Percentiles rank a stretch among this genome's conserved stretches.
Evolutionary conservation across 2,113 vertebrate species (phyloP).

Genomic region (Paradisaea rubra): DNA sequence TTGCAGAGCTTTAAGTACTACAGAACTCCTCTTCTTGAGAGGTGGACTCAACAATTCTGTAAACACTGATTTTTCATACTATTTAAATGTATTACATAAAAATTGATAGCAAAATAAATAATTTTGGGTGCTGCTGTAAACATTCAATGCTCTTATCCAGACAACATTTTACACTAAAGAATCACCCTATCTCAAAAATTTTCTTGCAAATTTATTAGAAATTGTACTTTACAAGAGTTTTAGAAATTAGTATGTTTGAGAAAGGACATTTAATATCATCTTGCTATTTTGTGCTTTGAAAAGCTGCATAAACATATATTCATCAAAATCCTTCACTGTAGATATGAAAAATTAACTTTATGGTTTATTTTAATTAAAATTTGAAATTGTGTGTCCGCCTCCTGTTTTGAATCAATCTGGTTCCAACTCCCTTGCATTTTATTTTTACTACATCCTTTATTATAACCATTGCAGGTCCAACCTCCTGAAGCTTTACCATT

Average conservation of each 20-base stretch:
- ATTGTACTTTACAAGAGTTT: background rate
- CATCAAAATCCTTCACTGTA: background rate
- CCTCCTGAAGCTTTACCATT: background rate
- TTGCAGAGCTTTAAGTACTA: background rate
- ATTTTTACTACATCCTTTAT: background rate
- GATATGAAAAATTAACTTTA: background rate
- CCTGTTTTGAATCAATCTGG: background rate
- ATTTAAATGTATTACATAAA: background rate
- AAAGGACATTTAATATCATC: background rate
- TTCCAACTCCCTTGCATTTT: background rate
- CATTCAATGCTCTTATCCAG: background rate
- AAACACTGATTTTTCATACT: background rate
- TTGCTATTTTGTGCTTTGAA: background rate
- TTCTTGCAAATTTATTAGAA: background rate
- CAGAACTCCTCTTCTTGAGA: background rate
- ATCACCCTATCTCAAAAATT: background rate
- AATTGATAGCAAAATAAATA: background rate
- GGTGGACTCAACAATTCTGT: background rate
- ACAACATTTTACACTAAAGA: background rate
- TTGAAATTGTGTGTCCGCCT: background rate
- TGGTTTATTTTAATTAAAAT: background rate
- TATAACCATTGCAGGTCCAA: background rate
- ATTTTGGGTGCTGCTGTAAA: background rate
- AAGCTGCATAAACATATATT: background rate
- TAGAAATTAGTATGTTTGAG: background rate